Conservation (phyloP, 1,140 invertebrate genomes). For the Triops cancriformis region DNA sequence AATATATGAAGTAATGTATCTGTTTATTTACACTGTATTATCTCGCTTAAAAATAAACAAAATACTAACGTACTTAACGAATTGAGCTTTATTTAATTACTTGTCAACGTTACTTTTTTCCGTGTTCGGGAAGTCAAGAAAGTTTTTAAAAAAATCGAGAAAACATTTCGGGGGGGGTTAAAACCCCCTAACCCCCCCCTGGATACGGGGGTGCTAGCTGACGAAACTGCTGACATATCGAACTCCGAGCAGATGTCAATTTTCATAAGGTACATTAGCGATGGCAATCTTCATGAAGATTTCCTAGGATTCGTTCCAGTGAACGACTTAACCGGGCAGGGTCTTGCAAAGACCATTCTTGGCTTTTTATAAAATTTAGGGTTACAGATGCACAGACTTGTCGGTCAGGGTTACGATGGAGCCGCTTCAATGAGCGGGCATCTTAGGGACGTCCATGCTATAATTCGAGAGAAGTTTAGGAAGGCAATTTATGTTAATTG, state of each 20-base stretch:
- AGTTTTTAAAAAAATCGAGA: too few relatives aligned
- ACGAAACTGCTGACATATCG: slow-evolving; percentile 21
- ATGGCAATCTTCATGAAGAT: slow-evolving; percentile 27
- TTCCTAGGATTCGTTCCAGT: slow-evolving; percentile 32
- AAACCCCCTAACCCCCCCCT: too few relatives aligned
- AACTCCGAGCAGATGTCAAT: slow-evolving; percentile 21
- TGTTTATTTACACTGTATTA: too few relatives aligned
- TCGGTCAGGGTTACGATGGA: slow-evolving; percentile 34
- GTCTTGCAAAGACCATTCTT: slow-evolving; percentile 26
- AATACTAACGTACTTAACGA: too few relatives aligned
- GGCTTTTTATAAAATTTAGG: slow-evolving; percentile 25
- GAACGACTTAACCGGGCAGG: slow-evolving; percentile 30
- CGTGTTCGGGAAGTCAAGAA: too few relatives aligned
- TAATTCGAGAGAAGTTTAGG: too few relatives aligned
- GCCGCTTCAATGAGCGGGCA: slow-evolving; percentile 32
- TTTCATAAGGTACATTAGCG: slow-evolving; percentile 26
- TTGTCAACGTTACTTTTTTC: too few relatives aligned
- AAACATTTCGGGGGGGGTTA: too few relatives aligned
- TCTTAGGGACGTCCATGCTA: slow-evolving; percentile 32
- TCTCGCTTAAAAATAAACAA: too few relatives aligned
- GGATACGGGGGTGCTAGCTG: too few relatives aligned
- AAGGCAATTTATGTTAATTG: slow-evolving; percentile 33
- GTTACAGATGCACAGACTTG: slow-evolving; percentile 28
- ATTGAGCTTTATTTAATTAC: too few relatives aligned
- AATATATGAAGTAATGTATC: too few relatives aligned